phyloP scores from a whole-genome alignment of 2,113 vertebrate genomes.

The Nestor notabilis region DNA sequence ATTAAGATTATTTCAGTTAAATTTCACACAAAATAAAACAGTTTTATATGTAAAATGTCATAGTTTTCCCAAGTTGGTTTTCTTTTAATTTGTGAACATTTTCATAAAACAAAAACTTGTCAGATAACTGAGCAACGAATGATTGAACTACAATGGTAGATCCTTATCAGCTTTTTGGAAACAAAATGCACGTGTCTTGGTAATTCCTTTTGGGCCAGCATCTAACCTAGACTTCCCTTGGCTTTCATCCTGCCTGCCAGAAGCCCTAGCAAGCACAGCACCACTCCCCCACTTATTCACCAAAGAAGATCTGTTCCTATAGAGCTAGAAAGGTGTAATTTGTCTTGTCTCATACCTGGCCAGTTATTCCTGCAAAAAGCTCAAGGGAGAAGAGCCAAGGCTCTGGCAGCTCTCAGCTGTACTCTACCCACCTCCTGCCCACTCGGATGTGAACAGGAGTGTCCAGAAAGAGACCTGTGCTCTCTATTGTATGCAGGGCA shows the following conservation, averaged over 20 bases:
- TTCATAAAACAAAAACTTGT: background rate
- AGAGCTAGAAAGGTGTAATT: background rate
- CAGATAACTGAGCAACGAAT: background rate
- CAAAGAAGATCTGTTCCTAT: background rate
- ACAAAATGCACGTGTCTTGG: background rate
- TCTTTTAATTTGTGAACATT: background rate
- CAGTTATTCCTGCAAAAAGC: background rate
- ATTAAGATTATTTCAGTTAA: constrained; percentile 73
- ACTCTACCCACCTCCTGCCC: background rate
- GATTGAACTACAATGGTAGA: background rate
- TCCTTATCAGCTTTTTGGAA: background rate
- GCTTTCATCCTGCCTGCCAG: background rate
- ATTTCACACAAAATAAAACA: constrained; percentile 71
- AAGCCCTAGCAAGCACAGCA: background rate
- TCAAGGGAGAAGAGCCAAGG: background rate
- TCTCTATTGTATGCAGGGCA: background rate
- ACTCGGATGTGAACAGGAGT: background rate
- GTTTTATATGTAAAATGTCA: constrained; percentile 63
- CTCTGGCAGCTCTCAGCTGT: background rate
- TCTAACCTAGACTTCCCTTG: background rate
- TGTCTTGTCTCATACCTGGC: background rate
- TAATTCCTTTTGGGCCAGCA: background rate
- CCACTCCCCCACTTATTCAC: background rate
- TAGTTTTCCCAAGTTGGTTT: background rate
- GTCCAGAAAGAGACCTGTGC: background rate